Base-by-base conservation (phyloP, 2,888 invertebrate species). In the Isoperla grammatica region DNA sequence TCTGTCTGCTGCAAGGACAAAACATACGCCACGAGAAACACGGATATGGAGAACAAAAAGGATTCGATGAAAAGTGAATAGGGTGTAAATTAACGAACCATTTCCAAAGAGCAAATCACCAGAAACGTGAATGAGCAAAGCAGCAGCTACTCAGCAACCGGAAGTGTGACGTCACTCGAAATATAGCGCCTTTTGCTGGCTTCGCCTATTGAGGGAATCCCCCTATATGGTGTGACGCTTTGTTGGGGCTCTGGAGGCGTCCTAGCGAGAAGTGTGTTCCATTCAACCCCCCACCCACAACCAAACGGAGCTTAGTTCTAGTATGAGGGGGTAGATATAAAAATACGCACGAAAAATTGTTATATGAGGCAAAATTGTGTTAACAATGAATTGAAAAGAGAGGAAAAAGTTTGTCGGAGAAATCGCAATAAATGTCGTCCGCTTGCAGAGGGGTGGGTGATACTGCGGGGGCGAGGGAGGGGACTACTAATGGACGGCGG, bases 271-370 rank as follows among this genome's bases (percentile, higher is more conserved):
- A 56, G 55, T 61, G 54, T 56, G 60, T 59, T 63, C 63, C 53
- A 63, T 63, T 63, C 62, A 60, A 17, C 39, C 29, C 35, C 37
- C 37, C 48, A 22, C n/a, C 9, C 39, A 35, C 11, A 39, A 55
- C 55, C 42, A 61, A 61, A 59, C 59, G 56, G 56, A 56, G 53
- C 49, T 59, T 50, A 59, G 59, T 62, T 62, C 62, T 59, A 59
- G 45, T 29, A 39, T 53, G 20, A 39, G 20, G 53, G 29, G 53
- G 53, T 39, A 19, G 19, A 39, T 19, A 39, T 23, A 50, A 56
- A 56, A 56, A 56, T 56, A 56, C 23, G 35, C n/a, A 40, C 5
- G 39, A 39, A 23, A 53, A 53, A 58, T 48, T 48, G 58, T 48
- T 58, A 58, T 50, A 58, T 58, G 58, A 39, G 42, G 58, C 53